Conservation (phyloP, 2,113 vertebrate species). For the Clarias gariepinus region DNA sequence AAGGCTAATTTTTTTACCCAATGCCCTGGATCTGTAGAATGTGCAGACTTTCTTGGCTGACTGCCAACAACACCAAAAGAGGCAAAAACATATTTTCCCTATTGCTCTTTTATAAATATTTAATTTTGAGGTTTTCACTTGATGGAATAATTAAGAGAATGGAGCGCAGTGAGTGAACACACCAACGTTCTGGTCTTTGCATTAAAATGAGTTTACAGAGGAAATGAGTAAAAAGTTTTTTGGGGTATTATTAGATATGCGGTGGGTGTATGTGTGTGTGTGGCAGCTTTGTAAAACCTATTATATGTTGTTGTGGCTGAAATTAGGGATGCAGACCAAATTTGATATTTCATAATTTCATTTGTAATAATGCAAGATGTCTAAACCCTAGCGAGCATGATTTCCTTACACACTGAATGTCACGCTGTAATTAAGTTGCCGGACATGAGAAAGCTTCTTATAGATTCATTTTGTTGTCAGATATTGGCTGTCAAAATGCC, state of each 20-base stretch:
- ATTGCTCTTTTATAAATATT: constrained; percentile 31
- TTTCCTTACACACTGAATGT: background rate
- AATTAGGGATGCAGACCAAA: background rate
- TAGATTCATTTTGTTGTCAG: background rate
- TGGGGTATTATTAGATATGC: background rate
- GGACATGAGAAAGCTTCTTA: background rate
- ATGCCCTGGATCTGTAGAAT: constrained; percentile 18
- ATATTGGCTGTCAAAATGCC: background rate
- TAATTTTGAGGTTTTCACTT: constrained; percentile 10
- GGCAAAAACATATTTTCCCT: constrained; percentile 12
- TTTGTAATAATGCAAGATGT: background rate
- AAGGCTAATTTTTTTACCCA: constrained; percentile 37
- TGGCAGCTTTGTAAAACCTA: background rate
- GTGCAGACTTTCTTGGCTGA: constrained; percentile 10
- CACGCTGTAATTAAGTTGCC: background rate
- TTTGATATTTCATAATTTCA: background rate
- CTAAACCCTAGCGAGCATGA: background rate
- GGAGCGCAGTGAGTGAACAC: background rate
- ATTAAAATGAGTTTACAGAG: constrained; percentile 7
- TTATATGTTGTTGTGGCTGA: constrained; percentile 6
- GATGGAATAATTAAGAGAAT: constrained; percentile 28
- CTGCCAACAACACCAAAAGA: constrained; percentile 35
- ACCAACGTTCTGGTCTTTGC: background rate
- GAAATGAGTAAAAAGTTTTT: background rate
- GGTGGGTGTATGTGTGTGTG: background rate